A percentile compares a stretch with the other conserved stretches of the same genome.
Conservation (phyloP, 2,113 vertebrate species). For the Cyprinodon brontotheroides region DNA sequence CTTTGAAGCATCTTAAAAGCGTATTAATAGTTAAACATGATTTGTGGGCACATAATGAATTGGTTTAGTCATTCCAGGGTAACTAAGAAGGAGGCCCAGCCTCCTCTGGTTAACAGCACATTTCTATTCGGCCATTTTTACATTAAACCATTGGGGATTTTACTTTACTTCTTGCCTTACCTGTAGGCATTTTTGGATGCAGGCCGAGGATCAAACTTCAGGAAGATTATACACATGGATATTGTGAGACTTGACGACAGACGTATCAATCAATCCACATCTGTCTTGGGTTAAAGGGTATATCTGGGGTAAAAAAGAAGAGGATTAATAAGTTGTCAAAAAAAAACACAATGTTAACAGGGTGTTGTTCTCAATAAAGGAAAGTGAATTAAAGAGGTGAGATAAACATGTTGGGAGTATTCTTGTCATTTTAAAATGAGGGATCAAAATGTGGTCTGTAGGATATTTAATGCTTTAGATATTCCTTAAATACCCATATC, state of each 20-base stretch:
- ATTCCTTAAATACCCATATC: no score
- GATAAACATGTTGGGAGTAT: no score
- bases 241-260: constrained; percentile 41
- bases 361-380: no score
- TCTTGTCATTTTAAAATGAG: no score
- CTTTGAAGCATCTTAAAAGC: not conserved
- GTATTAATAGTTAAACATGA: not conserved
- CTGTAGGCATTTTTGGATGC: constrained; percentile 98
- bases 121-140: not conserved
- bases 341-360: not conserved
- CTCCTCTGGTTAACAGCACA: not conserved
- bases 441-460: no score
- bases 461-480: no score
- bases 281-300: constrained; percentile 59
- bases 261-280: constrained; percentile 49
- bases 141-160: not conserved
- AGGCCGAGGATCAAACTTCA: constrained; percentile 95
- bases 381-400: no score
- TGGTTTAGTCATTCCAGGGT: not conserved
- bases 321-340: not conserved
- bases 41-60: not conserved
- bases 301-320: constrained; percentile 64
- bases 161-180: constrained; percentile 65
- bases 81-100: not conserved
- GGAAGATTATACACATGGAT: constrained; percentile 98